These are phyloP conservation scores for Gephyroberyx darwinii DNA, from an alignment of 2,797 vertebrate species.

Conservation along the genomic window DNA sequence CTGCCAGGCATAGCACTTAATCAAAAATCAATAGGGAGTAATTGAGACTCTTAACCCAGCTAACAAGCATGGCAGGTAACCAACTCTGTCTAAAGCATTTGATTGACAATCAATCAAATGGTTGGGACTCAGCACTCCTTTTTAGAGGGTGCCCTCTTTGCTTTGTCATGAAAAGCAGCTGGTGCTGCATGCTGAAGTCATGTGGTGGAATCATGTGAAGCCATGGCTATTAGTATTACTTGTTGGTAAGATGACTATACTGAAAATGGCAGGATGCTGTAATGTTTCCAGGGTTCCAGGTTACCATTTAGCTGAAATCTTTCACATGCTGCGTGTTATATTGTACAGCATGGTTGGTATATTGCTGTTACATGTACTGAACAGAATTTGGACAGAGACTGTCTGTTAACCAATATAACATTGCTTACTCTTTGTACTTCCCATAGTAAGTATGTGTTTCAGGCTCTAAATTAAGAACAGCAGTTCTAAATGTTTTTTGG, in stretches of 20 bases:
- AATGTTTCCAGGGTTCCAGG: no score
- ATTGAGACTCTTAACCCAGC: not conserved
- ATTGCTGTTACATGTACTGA: not conserved
- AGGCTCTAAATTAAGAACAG: not conserved
- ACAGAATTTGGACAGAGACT: not conserved
- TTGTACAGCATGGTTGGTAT: not conserved
- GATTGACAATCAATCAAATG: not conserved
- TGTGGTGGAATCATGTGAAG: no score
- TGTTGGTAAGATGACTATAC: no score
- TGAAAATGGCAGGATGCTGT: no score
- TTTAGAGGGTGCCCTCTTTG: not conserved
- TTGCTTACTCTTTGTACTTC: not conserved
- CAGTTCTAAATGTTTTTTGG: not conserved
- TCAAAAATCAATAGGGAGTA: conserved; percentile 1
- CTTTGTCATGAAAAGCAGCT: no score
- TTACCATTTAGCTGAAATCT: no score
- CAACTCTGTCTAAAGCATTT: not conserved
- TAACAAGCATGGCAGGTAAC: not conserved
- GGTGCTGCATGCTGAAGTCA: no score
- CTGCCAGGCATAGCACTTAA: not conserved
- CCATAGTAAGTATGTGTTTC: not conserved
- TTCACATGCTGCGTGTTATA: no score
- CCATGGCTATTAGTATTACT: no score
- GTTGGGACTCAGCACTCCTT: not conserved
- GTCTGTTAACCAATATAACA: not conserved